Conservation (phyloP, 2,797 vertebrate genomes). For the Rhinella marina region DNA sequence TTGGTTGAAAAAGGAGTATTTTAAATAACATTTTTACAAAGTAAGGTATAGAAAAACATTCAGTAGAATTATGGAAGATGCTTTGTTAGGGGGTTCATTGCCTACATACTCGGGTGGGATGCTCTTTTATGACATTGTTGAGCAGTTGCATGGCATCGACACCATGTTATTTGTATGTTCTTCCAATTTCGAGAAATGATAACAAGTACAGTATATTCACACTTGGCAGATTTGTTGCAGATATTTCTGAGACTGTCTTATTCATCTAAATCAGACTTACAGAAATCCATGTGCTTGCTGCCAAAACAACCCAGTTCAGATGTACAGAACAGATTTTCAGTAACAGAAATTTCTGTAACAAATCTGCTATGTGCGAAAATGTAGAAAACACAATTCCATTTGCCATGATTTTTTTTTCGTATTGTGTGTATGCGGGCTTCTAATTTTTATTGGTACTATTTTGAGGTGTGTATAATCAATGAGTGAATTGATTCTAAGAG, state of each 20-base stretch:
- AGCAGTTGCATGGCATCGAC: neutral
- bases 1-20: neutral
- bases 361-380: too few relatives aligned
- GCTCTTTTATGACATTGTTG: conserved; percentile 1
- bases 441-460: too few relatives aligned
- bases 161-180: neutral
- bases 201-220: neutral
- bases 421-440: too few relatives aligned
- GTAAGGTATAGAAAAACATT: neutral
- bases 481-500: too few relatives aligned
- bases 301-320: too few relatives aligned
- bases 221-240: neutral
- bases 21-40: neutral
- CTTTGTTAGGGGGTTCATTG: neutral
- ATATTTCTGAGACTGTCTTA: too few relatives aligned
- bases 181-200: neutral
- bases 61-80: neutral
- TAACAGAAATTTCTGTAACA: too few relatives aligned
- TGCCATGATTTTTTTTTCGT: too few relatives aligned
- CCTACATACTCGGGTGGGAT: neutral
- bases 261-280: too few relatives aligned
- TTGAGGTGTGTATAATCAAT: too few relatives aligned
- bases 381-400: too few relatives aligned
- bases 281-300: neutral
- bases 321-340: too few relatives aligned